Evolutionary conservation across 2,888 invertebrate species (phyloP).

Genomic region (Theretra japonica): DNA sequence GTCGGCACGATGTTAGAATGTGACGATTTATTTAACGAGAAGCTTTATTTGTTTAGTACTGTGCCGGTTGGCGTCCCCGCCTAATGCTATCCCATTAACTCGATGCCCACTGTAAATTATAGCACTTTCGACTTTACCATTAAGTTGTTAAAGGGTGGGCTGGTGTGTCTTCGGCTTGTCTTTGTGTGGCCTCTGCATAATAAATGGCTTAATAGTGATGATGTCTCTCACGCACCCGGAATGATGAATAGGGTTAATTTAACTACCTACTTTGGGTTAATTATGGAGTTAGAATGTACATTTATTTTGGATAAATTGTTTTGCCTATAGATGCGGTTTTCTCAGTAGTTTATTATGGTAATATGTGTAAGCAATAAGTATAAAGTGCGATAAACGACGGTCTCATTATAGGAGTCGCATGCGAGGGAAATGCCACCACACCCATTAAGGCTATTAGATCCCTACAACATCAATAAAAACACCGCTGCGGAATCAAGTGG

Average conservation of each 20-base stretch:
- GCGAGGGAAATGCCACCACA: constrained; percentile 12
- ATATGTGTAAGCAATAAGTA: constrained; percentile 12
- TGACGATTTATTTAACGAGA: constrained; percentile 76
- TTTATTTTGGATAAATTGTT: neutral
- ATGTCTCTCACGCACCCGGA: constrained; percentile 58
- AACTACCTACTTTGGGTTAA: constrained; percentile 36
- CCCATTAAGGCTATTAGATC: constrained; percentile 23
- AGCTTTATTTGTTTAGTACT: constrained; percentile 73
- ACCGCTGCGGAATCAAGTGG: neutral
- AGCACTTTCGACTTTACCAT: constrained; percentile 65
- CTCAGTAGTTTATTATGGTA: neutral
- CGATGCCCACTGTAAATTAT: constrained; percentile 57
- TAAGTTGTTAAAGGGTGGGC: constrained; percentile 35
- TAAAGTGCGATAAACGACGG: constrained; percentile 12
- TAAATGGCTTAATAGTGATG: constrained; percentile 72
- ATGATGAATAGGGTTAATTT: constrained; percentile 57
- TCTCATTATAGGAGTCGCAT: constrained; percentile 28
- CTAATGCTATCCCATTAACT: constrained; percentile 74
- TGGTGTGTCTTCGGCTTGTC: constrained; percentile 23
- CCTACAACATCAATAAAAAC: constrained; percentile 22
- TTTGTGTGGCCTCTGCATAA: constrained; percentile 56
- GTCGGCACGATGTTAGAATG: constrained; percentile 70
- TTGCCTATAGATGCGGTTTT: neutral
- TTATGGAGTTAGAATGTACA: constrained; percentile 1
- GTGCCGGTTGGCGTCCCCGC: constrained; percentile 58